Evolutionary conservation across 2,797 vertebrate genomes (phyloP).

Genomic region (Melanotaenia nigrans): DNA sequence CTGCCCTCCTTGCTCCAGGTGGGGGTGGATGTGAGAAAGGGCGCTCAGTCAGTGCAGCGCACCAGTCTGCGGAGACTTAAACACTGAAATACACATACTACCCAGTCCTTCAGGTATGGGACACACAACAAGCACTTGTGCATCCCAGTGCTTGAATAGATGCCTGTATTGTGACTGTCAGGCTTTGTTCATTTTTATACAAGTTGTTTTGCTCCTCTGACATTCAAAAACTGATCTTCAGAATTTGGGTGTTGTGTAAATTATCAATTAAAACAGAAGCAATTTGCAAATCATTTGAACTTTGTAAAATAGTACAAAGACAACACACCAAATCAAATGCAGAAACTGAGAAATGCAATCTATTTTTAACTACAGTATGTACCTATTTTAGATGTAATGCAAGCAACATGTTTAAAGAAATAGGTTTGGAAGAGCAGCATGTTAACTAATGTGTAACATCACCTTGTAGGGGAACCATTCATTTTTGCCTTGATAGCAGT

Average conservation of each 20-base stretch:
- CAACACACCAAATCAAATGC: background rate
- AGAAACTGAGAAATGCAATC: background rate
- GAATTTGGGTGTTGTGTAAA: conserved; percentile 16
- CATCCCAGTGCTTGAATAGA: conserved; percentile 70
- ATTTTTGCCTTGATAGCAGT: too few relatives aligned
- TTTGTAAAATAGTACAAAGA: background rate
- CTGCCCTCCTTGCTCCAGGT: conserved; percentile 81
- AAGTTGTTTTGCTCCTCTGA: conserved; percentile 32
- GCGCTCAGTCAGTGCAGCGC: conserved; percentile 92
- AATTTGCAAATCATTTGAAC: conserved; percentile 1
- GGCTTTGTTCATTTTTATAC: conserved; percentile 20
- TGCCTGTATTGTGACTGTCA: conserved; percentile 33
- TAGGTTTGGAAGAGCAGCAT: background rate
- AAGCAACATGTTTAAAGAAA: background rate
- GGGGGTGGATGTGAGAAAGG: conserved; percentile 91
- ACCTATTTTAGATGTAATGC: background rate
- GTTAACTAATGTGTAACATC: background rate
- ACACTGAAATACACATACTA: conserved; percentile 87
- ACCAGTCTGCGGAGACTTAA: conserved; percentile 94
- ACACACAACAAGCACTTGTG: conserved; percentile 65
- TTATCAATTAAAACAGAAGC: background rate
- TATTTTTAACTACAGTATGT: background rate
- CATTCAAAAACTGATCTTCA: conserved; percentile 22
- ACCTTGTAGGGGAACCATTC: background rate
- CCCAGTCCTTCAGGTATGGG: conserved; percentile 81